Conservation (phyloP, 2,797 vertebrate species). For the Siniperca undulata region DNA sequence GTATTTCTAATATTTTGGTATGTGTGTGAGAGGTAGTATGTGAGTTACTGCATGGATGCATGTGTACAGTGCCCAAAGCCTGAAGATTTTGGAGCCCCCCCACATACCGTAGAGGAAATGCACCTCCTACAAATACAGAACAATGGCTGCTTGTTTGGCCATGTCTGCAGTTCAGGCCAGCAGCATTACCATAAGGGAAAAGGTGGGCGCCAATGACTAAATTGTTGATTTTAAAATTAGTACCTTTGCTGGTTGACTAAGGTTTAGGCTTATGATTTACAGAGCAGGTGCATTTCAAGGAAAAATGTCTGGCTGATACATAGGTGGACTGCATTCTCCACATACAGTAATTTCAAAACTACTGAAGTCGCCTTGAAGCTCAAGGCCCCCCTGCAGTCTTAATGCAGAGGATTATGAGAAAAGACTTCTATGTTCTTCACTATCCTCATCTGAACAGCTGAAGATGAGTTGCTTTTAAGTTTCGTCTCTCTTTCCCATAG, state of each 20-base stretch:
- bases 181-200: conserved; percentile 40
- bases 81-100: neutral
- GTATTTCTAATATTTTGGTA: neutral
- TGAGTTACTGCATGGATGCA: neutral
- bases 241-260: conserved; percentile 7
- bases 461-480: conserved; percentile 26
- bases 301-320: neutral
- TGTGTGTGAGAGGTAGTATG: conserved; percentile 8
- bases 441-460: conserved; percentile 18
- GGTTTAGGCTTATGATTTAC: neutral
- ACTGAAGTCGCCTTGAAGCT: conserved; percentile 4
- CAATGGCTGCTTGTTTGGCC: conserved; percentile 53
- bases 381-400: neutral
- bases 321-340: conserved; percentile 9
- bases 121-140: conserved; percentile 38
- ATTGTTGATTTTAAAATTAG: conserved; percentile 30
- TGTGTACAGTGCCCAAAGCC: neutral
- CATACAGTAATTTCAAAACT: conserved; percentile 14
- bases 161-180: conserved; percentile 29
- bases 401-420: conserved; percentile 9
- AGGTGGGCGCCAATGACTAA: conserved; percentile 32
- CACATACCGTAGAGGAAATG: conserved; percentile 20
- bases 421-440: neutral
- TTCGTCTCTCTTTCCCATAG: conserved; percentile 57
- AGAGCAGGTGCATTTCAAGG: neutral